Conservation (phyloP, 2,888 invertebrate species). For the Coelopa pilipes region DNA sequence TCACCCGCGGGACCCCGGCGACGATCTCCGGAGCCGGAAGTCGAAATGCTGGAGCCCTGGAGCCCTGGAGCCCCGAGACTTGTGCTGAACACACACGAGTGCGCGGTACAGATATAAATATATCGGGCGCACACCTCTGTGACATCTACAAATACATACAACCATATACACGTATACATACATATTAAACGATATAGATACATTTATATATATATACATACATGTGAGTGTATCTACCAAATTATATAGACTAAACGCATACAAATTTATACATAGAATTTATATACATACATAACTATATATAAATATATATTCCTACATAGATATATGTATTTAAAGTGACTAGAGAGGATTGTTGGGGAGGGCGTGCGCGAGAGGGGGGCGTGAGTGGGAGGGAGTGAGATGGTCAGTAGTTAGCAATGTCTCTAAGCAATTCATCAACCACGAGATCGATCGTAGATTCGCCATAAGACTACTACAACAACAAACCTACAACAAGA, state of each 20-base stretch:
- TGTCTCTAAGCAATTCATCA: constrained; percentile 11
- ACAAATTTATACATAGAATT: constrained; percentile 23
- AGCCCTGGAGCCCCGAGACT: background rate
- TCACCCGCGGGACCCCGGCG: background rate
- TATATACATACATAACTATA: constrained; percentile 16
- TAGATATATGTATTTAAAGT: constrained; percentile 11
- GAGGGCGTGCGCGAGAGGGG: too few relatives aligned
- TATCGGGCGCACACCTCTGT: background rate
- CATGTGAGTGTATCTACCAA: constrained; percentile 10
- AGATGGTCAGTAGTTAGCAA: constrained; percentile 8
- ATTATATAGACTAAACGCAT: constrained; percentile 26
- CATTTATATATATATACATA: constrained; percentile 13
- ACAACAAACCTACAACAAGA: too few relatives aligned
- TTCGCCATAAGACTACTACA: background rate
- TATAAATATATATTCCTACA: constrained; percentile 12
- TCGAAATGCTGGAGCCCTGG: too few relatives aligned
- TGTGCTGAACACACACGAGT: constrained; percentile 6
- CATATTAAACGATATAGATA: constrained; percentile 2
- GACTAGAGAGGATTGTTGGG: background rate
- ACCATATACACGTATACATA: background rate
- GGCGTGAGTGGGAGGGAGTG: too few relatives aligned
- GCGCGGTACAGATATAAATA: constrained; percentile 1
- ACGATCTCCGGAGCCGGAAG: constrained; percentile 2
- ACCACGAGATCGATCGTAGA: background rate
- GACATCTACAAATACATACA: constrained; percentile 4